Evolutionary conservation across 2,113 vertebrate species (phyloP).

Genomic region (Phasianus colchicus): DNA sequence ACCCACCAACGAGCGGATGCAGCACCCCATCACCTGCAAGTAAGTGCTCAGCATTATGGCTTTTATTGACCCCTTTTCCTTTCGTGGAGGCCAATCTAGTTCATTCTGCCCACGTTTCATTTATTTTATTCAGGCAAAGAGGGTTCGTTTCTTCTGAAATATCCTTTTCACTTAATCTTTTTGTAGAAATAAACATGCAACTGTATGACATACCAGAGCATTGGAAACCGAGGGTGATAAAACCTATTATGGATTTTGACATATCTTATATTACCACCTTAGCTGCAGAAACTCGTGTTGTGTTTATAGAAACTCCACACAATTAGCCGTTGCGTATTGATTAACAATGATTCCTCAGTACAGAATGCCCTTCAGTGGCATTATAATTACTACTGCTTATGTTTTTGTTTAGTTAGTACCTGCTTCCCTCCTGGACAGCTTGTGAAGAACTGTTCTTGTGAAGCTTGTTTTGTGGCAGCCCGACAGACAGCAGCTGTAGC

Average conservation of each 20-base stretch:
- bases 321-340: background rate
- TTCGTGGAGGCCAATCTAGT: background rate
- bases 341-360: background rate
- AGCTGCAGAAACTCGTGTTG: background rate
- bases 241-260: background rate
- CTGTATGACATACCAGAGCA: background rate
- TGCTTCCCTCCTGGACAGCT: background rate
- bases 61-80: background rate
- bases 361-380: background rate
- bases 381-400: background rate
- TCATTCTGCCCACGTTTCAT: background rate
- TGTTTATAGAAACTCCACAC: background rate
- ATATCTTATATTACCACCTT: background rate
- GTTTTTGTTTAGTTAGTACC: background rate
- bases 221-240: background rate
- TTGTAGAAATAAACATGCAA: background rate
- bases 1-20: slow-evolving; percentile 84
- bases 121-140: background rate
- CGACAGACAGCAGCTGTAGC: background rate
- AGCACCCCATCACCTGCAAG: slow-evolving; percentile 91
- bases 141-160: background rate
- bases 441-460: background rate
- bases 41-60: slow-evolving; percentile 76
- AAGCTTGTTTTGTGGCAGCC: background rate
- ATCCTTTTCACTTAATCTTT: background rate